phyloP scores from a whole-genome alignment of 2,113 vertebrate species.

The Sigmodon hispidus region DNA sequence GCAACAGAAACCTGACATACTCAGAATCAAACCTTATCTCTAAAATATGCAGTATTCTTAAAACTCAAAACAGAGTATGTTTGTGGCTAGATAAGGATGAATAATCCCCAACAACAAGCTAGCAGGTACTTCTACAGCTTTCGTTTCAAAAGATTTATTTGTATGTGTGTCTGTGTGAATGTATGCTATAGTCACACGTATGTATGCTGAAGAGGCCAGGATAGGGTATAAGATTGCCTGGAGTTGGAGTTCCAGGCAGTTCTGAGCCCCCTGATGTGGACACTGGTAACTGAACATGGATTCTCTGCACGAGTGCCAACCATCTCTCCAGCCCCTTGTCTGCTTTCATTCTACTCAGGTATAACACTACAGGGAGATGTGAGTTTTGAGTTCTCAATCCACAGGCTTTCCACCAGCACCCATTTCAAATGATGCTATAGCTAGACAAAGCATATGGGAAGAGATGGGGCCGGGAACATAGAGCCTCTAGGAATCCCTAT shows the following conservation, averaged over 20 bases:
- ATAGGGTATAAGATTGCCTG: not conserved
- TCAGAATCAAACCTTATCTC: not conserved
- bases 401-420: not conserved
- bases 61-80: not conserved
- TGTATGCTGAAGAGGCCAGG: not conserved
- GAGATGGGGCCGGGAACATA: too few species aligned
- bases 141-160: not conserved
- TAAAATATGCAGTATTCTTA: not conserved
- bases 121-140: not conserved
- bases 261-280: not conserved
- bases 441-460: not conserved
- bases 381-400: not conserved
- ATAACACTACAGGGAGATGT: not conserved
- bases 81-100: not conserved
- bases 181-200: not conserved
- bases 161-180: not conserved
- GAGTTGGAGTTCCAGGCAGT: not conserved
- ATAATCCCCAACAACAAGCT: not conserved
- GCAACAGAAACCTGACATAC: not conserved
- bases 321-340: not conserved
- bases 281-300: not conserved
- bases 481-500: not conserved
- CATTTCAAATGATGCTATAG: not conserved
- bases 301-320: not conserved
- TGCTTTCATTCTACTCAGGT: not conserved